Conservation (phyloP, 2,797 vertebrate genomes). For the Sebastes alutus region DNA sequence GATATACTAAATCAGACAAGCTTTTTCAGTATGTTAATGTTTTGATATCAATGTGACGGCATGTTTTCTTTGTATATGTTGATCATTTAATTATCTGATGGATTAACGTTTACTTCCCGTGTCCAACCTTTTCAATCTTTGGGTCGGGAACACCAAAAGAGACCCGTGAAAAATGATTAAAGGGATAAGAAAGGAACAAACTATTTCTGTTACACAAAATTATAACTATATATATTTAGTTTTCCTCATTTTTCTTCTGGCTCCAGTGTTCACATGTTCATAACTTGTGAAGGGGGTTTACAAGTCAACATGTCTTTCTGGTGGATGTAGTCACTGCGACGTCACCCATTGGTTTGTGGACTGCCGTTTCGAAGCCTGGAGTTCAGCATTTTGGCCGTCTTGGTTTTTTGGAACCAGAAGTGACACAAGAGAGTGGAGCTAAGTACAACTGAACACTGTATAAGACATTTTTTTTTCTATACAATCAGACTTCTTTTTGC, state of each 20-base stretch:
- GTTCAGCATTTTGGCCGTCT: accelerated
- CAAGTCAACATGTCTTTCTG: not conserved
- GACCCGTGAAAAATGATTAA: not conserved
- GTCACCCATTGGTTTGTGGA: not conserved
- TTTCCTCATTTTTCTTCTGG: not conserved
- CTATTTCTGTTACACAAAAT: not conserved
- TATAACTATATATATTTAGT: not conserved
- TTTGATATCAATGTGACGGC: not conserved
- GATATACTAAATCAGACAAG: not conserved
- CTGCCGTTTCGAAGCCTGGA: not conserved
- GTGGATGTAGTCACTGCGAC: not conserved
- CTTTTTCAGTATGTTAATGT: not conserved
- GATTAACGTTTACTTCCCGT: not conserved
- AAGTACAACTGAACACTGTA: too few relatives aligned
- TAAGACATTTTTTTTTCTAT: too few relatives aligned
- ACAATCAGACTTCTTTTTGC: too few relatives aligned
- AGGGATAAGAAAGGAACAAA: not conserved
- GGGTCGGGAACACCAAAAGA: not conserved
- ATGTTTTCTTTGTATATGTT: not conserved
- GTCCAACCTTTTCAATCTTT: accelerated
- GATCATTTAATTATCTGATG: not conserved
- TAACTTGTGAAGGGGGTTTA: not conserved
- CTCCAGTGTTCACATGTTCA: not conserved
- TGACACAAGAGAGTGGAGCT: not conserved
- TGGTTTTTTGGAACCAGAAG: not conserved